Base-by-base conservation (phyloP, 2,797 vertebrate genomes). In the Pitangus sulphuratus region DNA sequence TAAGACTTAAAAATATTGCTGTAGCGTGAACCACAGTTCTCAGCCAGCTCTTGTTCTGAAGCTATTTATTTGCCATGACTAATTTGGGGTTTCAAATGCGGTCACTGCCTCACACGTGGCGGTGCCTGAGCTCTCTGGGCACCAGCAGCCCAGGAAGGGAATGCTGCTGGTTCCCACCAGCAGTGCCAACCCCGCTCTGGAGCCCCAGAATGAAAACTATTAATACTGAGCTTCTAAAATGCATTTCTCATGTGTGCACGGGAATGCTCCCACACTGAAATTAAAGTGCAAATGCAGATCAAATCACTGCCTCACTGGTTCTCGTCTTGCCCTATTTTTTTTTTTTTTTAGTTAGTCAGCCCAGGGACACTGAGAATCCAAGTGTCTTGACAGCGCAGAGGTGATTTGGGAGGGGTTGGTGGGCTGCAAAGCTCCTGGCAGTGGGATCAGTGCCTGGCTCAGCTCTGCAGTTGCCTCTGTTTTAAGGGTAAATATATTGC, bases 241-340 rank as follows among this genome's bases (percentile, higher is more conserved):
- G 30, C 26, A 9, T 80, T 80, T 91, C 76, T 37, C 8, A 2
- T n/a, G 18, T 2, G 1, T 37, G 48, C 70, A 56, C 0, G 0
- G 37, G 50, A 37, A 28, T 1, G 35, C 35, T 86, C 65, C 24
- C 2, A 0, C 31, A 28, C 24, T 19, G 31, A 4, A 56, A 18
- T 1, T 8, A 6, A 28, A 53, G 25, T 0, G 1, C 0, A 0
- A 65, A 3, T 45, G 37, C 70, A 71, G 84, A 56, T 51, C 50
- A 45, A 26, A n/a, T 53, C 0, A 0, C 50, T 82, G 57, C 45
- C 37, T 89, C 30, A 0, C 54, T 35, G 4, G 30, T 88, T 35
- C 54, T 90, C 18, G 11, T 76, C 68, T 64, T 76, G 39, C 5
- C 35, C 42, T 66, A 8, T 24, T 17, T 47, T 33, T 4, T 1